Evolutionary conservation across 2,888 invertebrate species (phyloP).

Genomic region (Bimastos eiseni): DNA sequence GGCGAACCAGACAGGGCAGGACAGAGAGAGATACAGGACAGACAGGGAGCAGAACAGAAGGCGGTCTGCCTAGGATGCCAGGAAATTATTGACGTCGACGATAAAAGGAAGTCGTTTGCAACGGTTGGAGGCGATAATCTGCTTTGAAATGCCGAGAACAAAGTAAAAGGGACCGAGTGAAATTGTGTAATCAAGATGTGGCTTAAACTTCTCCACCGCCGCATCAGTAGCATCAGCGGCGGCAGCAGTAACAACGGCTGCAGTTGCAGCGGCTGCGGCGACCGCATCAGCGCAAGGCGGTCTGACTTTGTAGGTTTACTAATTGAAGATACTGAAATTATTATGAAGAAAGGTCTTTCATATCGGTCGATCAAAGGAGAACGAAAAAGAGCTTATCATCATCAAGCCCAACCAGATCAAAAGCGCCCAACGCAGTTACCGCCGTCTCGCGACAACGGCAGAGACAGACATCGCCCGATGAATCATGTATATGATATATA

Average conservation of each 20-base stretch:
- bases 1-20: background rate
- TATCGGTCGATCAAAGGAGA: background rate
- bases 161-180: background rate
- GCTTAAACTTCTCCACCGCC: background rate
- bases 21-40: background rate
- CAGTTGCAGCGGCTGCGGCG: too few relatives aligned
- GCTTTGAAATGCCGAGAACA: constrained; percentile 23
- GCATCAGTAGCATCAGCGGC: background rate
- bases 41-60: background rate
- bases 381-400: constrained; percentile 7
- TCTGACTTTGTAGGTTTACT: constrained; percentile 13
- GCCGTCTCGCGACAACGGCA: background rate
- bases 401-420: background rate
- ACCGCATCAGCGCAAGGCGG: background rate
- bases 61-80: background rate
- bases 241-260: background rate
- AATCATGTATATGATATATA: background rate
- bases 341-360: constrained; percentile 6
- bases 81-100: background rate
- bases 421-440: constrained; percentile 13
- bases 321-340: constrained; percentile 13
- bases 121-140: constrained; percentile 1
- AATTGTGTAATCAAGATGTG: constrained; percentile 21
- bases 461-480: background rate
- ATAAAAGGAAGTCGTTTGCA: constrained; percentile 13